A percentile compares a stretch with the other conserved stretches of the same genome.
Conservation (phyloP, 1,140 invertebrate species). For the Sweltsa coloradensis region DNA sequence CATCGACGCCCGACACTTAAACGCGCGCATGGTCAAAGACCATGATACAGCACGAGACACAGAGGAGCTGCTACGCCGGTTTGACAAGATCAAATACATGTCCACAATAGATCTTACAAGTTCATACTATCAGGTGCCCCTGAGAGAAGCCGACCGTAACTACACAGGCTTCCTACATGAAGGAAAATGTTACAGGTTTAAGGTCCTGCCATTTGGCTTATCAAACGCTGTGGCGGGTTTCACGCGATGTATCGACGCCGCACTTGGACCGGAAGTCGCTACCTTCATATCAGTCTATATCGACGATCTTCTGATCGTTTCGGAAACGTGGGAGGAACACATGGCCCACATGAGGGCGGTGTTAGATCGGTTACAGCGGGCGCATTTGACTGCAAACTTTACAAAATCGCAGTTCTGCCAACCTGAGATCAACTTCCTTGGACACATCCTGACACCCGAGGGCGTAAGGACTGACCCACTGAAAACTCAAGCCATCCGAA, state of each 20-base stretch:
- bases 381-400: slow-evolving; percentile 18
- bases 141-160: slow-evolving; percentile 19
- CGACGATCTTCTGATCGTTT: slow-evolving; percentile 20
- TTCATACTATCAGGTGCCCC: slow-evolving; percentile 25
- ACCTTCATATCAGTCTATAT: slow-evolving; percentile 17
- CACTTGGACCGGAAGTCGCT: slow-evolving; percentile 2
- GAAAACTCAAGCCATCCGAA: slow-evolving; percentile 6
- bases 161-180: slow-evolving; percentile 26
- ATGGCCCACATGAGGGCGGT: slow-evolving; percentile 14
- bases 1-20: slow-evolving; percentile 25
- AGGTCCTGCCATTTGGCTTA: slow-evolving; percentile 25
- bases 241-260: neutral
- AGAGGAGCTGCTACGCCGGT: slow-evolving; percentile 18
- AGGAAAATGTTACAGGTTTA: slow-evolving; percentile 22
- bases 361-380: slow-evolving; percentile 12
- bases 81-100: slow-evolving; percentile 20
- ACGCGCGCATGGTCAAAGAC: slow-evolving; percentile 21
- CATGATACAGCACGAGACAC: slow-evolving; percentile 17
- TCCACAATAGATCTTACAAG: slow-evolving; percentile 23
- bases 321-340: slow-evolving; percentile 16
- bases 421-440: slow-evolving; percentile 11
- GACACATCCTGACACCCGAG: slow-evolving; percentile 6
- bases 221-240: slow-evolving; percentile 11
- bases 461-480: slow-evolving; percentile 6
- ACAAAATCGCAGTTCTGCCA: slow-evolving; percentile 17